phyloP scores from a whole-genome alignment of 37 sponge, comb jelly and placozoan genomes.

The Halisarca cf. caerulea region DNA sequence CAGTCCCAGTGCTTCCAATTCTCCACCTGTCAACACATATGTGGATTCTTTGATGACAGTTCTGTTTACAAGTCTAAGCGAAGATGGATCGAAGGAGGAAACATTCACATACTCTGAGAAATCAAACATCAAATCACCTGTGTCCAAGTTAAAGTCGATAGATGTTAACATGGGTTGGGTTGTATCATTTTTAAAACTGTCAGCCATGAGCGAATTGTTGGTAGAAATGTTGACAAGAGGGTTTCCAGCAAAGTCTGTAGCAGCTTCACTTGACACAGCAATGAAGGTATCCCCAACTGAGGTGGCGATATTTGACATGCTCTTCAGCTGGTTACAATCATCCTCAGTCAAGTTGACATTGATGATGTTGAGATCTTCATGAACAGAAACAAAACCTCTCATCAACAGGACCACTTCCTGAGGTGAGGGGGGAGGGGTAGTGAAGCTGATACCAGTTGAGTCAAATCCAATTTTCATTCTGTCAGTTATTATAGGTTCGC shows the following conservation, averaged over 20 bases:
- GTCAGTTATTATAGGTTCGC: constrained; percentile 58
- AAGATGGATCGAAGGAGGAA: constrained; percentile 49
- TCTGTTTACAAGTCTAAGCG: constrained; percentile 58
- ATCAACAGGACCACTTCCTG: not conserved
- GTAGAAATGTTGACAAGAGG: constrained; percentile 25
- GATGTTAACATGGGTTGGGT: constrained; percentile 46
- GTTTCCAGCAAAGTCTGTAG: constrained; percentile 64
- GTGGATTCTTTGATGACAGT: not conserved
- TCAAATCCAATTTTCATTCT: not conserved
- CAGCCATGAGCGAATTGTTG: constrained; percentile 6
- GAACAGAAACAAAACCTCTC: not conserved
- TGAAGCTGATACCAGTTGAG: constrained; percentile 37
- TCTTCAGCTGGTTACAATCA: constrained; percentile 77
- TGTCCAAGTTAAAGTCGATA: constrained; percentile 70
- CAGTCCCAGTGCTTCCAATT: constrained; percentile 16
- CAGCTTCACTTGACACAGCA: constrained; percentile 41
- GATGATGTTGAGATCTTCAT: constrained; percentile 32
- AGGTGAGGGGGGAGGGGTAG: not conserved
- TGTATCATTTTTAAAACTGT: constrained; percentile 43
- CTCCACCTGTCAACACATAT: constrained; percentile 29
- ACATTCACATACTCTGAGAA: constrained; percentile 76
- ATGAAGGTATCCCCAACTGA: constrained; percentile 42
- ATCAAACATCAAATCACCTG: constrained; percentile 51
- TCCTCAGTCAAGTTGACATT: constrained; percentile 39
- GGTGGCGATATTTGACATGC: constrained; percentile 33